A percentile compares a stretch with the other conserved stretches of the same genome.
phyloP scores from a whole-genome alignment of 2,113 vertebrate species.

The Ia io region DNA sequence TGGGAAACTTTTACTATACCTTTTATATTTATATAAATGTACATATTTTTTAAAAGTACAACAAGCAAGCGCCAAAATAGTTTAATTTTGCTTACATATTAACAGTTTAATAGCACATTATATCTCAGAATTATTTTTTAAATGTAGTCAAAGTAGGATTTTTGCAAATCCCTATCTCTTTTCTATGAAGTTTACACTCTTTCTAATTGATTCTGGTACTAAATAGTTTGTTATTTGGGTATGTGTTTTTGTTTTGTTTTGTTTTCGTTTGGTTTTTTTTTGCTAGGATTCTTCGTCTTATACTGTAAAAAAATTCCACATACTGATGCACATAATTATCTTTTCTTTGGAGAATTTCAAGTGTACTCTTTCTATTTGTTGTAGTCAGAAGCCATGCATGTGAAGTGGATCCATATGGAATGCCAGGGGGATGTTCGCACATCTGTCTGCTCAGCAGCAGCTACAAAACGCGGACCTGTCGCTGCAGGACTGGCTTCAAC shows the following conservation, averaged over 20 bases:
- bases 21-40: not conserved
- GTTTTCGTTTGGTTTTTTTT: not conserved
- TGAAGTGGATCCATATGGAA: conserved; percentile 87
- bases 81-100: not conserved
- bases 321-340: conserved; percentile 15
- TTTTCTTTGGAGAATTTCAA: conserved; percentile 57
- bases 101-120: not conserved
- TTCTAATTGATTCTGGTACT: not conserved
- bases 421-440: conserved; percentile 93
- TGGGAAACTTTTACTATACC: not conserved
- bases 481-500: conserved; percentile 93
- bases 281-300: not conserved
- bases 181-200: not conserved
- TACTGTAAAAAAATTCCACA: conserved; percentile 9
- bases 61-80: not conserved
- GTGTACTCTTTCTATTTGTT: conserved; percentile 64
- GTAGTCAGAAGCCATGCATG: conserved; percentile 94
- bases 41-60: not conserved
- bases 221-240: not conserved
- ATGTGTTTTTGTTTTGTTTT: not conserved
- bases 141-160: not conserved
- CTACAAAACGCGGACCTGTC: conserved; percentile 95
- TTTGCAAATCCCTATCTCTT: not conserved
- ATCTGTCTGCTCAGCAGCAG: conserved; percentile 95
- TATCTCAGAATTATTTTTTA: not conserved